Percentiles rank a stretch among this genome's conserved stretches.
Evolutionary conservation across 2,888 invertebrate species (phyloP).

Genomic region (Matsumyia berberina): DNA sequence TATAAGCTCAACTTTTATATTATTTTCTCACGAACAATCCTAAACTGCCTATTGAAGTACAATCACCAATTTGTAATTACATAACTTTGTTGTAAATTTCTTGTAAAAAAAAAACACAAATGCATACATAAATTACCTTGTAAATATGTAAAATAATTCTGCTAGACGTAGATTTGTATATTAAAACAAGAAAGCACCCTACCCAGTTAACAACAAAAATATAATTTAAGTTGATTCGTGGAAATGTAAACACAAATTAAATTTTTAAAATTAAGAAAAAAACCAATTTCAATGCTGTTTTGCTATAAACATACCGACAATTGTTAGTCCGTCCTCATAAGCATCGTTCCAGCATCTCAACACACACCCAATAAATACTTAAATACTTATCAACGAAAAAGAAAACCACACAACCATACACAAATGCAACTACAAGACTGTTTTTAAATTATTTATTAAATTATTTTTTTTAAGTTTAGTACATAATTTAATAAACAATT

Average conservation of each 20-base stretch:
- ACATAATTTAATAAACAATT: conserved; percentile 43
- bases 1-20: conserved; percentile 2
- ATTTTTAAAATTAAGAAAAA: background rate
- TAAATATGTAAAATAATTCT: conserved; percentile 64
- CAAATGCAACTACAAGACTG: conserved; percentile 84
- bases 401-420: conserved; percentile 79
- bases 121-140: conserved; percentile 41
- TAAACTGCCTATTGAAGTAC: conserved; percentile 68
- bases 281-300: too few relatives aligned
- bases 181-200: conserved; percentile 18
- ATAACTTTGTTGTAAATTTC: conserved; percentile 44
- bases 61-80: conserved; percentile 44
- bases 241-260: background rate
- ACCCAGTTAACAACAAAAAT: conserved; percentile 32
- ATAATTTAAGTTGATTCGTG: background rate
- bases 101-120: conserved; percentile 49
- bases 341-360: conserved; percentile 29
- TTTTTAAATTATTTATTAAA: conserved; percentile 77
- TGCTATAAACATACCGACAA: too few relatives aligned
- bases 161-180: conserved; percentile 39
- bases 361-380: conserved; percentile 17
- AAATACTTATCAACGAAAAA: conserved; percentile 52
- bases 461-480: conserved; percentile 63
- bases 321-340: too few relatives aligned
- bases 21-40: conserved; percentile 44